These are phyloP conservation scores for Ispidina picta DNA, from an alignment of 2,797 vertebrate genomes.

Conservation along the genomic window DNA sequence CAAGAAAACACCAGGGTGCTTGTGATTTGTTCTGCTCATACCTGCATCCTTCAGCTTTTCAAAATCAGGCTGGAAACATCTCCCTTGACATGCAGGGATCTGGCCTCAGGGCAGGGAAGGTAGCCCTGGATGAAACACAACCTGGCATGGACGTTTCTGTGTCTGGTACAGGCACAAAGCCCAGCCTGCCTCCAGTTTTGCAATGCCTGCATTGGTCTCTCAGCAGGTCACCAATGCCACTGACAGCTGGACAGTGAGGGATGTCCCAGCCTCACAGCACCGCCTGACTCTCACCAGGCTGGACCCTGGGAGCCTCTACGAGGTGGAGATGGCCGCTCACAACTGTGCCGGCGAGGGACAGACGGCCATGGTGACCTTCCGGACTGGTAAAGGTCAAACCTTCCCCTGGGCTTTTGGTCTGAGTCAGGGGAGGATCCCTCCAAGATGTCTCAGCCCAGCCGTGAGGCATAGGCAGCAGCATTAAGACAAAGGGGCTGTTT, in stretches of 20 bases:
- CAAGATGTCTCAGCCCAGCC: background rate
- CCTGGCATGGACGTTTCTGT: background rate
- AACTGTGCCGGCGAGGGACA: constrained; percentile 94
- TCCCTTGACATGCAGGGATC: background rate
- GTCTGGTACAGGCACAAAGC: background rate
- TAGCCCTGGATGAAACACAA: background rate
- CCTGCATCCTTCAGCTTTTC: background rate
- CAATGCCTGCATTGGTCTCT: background rate
- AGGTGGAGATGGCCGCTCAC: constrained; percentile 95
- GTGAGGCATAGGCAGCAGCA: background rate
- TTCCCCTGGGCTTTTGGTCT: background rate
- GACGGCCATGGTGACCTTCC: constrained; percentile 98
- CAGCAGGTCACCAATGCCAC: constrained; percentile 86
- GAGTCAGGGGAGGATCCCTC: background rate
- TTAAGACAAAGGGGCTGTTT: background rate
- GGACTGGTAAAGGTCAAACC: constrained; percentile 85
- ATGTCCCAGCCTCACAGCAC: constrained; percentile 87
- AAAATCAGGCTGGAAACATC: background rate
- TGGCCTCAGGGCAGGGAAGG: background rate
- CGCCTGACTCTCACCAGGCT: constrained; percentile 89
- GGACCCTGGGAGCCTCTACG: constrained; percentile 93
- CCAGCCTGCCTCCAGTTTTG: background rate
- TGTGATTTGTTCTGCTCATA: background rate
- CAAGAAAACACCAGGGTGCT: background rate
- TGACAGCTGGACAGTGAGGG: constrained; percentile 85